Conservation (phyloP, 2,888 invertebrate genomes). For the Zonitis immaculata region DNA sequence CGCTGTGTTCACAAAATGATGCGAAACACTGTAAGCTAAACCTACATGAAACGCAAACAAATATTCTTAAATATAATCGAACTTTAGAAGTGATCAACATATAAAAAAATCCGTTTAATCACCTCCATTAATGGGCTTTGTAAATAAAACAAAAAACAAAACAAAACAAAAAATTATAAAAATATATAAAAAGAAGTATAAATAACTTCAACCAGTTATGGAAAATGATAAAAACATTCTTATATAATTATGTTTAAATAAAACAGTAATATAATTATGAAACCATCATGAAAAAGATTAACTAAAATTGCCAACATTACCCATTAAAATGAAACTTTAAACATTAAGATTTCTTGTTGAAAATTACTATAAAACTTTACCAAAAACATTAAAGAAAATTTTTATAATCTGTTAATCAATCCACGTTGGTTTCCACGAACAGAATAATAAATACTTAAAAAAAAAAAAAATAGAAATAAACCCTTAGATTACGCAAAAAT, state of each 20-base stretch:
- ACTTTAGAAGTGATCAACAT: constrained; percentile 5
- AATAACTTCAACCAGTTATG: not conserved
- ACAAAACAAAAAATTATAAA: not conserved
- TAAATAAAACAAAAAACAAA: too few relatives aligned
- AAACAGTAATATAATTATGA: constrained; percentile 11
- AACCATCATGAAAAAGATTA: constrained; percentile 17
- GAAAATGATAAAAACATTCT: constrained; percentile 2
- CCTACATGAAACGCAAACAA: constrained; percentile 12
- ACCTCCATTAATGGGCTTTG: not conserved
- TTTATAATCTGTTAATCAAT: constrained; percentile 2
- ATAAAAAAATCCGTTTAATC: constrained; percentile 16
- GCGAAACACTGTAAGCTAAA: constrained; percentile 11
- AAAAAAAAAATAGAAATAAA: not conserved
- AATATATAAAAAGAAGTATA: not conserved
- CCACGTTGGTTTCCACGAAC: constrained; percentile 3
- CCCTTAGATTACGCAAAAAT: not conserved
- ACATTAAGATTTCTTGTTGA: not conserved
- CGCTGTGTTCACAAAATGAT: constrained; percentile 9
- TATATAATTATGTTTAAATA: constrained; percentile 14
- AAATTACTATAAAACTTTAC: not conserved
- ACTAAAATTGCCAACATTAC: constrained; percentile 9
- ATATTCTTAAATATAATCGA: constrained; percentile 2
- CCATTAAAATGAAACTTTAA: constrained; percentile 5
- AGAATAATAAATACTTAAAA: not conserved
- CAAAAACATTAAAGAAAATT: not conserved